Evolutionary conservation across 2,888 invertebrate species (phyloP).

Genomic region (Dasypogon diadema): DNA sequence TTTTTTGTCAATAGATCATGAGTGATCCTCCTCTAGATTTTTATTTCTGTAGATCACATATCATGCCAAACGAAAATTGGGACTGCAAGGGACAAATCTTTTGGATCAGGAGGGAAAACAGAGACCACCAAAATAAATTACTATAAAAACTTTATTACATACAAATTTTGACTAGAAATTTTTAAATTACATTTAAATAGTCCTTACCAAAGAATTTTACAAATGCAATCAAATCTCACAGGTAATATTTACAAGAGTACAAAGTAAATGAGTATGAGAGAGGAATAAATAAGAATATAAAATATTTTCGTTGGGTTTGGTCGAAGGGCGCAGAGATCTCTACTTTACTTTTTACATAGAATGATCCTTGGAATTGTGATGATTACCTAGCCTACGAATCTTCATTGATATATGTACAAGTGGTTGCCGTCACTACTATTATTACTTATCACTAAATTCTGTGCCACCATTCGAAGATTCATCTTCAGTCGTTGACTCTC

Average conservation of each 20-base stretch:
- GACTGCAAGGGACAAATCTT: too few relatives aligned
- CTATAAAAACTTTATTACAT: constrained; percentile 34
- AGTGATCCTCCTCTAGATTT: too few relatives aligned
- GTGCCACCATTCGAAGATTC: constrained; percentile 64
- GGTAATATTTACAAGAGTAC: constrained; percentile 23
- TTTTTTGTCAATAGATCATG: too few relatives aligned
- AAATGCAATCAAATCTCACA: constrained; percentile 26
- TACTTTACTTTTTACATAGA: constrained; percentile 28
- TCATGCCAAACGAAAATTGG: too few relatives aligned
- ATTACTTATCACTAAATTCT: constrained; percentile 63
- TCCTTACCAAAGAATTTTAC: constrained; percentile 22
- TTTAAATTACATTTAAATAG: constrained; percentile 31
- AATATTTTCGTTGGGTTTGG: constrained; percentile 25
- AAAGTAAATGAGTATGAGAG: neutral
- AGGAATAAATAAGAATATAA: constrained; percentile 17
- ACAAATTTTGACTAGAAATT: constrained; percentile 46
- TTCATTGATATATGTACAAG: neutral
- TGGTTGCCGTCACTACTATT: neutral
- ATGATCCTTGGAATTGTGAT: constrained; percentile 19
- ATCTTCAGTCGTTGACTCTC: constrained; percentile 65
- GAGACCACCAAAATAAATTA: neutral
- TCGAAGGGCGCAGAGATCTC: constrained; percentile 8
- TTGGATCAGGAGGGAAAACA: too few relatives aligned
- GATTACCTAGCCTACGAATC: constrained; percentile 6
- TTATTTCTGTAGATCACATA: too few relatives aligned